Evolutionary conservation across 2,888 invertebrate species (phyloP).

Genomic region (Axea sp.): DNA sequence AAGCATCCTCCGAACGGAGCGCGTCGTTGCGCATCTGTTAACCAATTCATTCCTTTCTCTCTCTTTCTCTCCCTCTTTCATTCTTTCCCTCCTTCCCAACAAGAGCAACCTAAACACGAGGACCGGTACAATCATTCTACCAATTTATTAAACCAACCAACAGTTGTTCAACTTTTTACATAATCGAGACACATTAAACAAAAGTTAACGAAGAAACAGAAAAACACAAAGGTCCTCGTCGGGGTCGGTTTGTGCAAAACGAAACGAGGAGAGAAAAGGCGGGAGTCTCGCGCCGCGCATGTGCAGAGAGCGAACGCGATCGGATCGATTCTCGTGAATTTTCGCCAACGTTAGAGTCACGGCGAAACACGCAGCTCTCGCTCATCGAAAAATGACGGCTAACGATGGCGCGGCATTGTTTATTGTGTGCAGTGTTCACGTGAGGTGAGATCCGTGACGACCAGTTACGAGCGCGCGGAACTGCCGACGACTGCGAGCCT

Average conservation of each 20-base stretch:
- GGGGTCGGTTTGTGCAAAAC: slow-evolving; percentile 34
- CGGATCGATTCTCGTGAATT: slow-evolving; percentile 35
- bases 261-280: slow-evolving; percentile 27
- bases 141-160: no score
- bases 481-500: not conserved
- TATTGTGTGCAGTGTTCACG: slow-evolving; percentile 60
- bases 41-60: slow-evolving; percentile 55
- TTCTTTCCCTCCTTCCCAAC: slow-evolving; percentile 37
- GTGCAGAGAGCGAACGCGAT: slow-evolving; percentile 25
- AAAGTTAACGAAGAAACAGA: not conserved
- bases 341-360: slow-evolving; percentile 4
- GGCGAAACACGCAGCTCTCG: not conserved
- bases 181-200: no score
- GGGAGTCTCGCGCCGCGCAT: slow-evolving; percentile 45
- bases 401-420: slow-evolving; percentile 10
- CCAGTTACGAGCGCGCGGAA: slow-evolving; percentile 3
- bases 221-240: slow-evolving; percentile 20
- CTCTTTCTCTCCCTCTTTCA: slow-evolving; percentile 51
- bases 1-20: slow-evolving; percentile 31
- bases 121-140: not conserved
- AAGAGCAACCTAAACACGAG: no score
- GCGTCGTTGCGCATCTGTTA: slow-evolving; percentile 31
- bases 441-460: slow-evolving; percentile 29
- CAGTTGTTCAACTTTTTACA: no score
- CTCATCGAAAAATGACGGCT: slow-evolving; percentile 29